Conservation (phyloP, 2,113 vertebrate species). For the Sylvia atricapilla region DNA sequence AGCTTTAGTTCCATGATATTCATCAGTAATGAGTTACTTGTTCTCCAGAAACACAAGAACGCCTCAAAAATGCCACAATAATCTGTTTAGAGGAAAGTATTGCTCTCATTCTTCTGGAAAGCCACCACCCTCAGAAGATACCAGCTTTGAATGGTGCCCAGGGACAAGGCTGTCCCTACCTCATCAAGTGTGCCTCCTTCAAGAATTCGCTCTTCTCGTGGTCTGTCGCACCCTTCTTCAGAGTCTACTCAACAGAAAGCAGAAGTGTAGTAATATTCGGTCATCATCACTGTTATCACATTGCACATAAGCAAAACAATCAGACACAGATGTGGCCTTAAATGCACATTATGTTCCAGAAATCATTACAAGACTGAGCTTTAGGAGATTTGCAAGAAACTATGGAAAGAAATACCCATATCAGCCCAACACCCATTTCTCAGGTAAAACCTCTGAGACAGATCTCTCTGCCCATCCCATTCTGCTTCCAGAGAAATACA, state of each 20-base stretch:
- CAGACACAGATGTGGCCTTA: neutral
- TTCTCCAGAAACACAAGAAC: neutral
- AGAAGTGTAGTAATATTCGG: neutral
- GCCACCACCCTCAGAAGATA: neutral
- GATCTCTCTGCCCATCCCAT: neutral
- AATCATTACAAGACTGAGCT: neutral
- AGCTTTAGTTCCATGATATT: neutral
- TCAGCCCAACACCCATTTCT: neutral
- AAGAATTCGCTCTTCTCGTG: constrained; percentile 79
- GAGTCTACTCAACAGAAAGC: constrained; percentile 67
- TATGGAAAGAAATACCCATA: neutral
- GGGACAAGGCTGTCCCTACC: constrained; percentile 48
- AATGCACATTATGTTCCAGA: neutral
- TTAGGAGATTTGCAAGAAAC: neutral
- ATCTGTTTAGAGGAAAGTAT: neutral
- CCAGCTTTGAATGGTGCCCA: neutral
- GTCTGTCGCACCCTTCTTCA: constrained; percentile 75
- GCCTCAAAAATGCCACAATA: neutral
- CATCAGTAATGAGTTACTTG: neutral
- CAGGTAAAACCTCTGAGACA: neutral
- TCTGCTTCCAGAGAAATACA: neutral
- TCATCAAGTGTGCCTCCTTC: constrained; percentile 82
- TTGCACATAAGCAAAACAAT: neutral
- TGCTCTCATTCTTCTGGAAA: neutral
- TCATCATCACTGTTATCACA: neutral